Percentiles rank a stretch among this genome's conserved stretches.
These are phyloP conservation scores for Batillaria attramentaria DNA, from an alignment of 1,140 invertebrate genomes.

Conservation along the genomic window DNA sequence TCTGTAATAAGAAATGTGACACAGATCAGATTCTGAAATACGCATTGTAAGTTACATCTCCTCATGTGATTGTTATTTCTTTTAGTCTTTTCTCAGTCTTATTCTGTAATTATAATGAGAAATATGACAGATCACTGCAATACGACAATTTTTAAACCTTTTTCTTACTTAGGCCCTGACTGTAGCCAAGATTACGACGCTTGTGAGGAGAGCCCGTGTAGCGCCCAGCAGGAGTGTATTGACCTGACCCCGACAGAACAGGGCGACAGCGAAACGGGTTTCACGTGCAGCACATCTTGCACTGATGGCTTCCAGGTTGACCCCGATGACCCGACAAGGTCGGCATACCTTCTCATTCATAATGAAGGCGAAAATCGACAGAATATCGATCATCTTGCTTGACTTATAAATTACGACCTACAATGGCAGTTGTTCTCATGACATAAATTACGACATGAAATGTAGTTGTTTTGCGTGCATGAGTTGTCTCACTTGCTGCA, in stretches of 20 bases:
- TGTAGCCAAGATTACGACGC: not conserved
- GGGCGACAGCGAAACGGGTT: not conserved
- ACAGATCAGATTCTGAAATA: too few species aligned
- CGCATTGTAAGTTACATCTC: too few species aligned
- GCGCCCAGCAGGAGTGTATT: not conserved
- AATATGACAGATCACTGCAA: not conserved
- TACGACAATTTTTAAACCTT: not conserved
- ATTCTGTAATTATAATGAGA: too few species aligned
- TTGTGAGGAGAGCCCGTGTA: slow-evolving; percentile 4
- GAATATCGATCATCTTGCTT: too few species aligned
- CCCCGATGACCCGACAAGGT: not conserved
- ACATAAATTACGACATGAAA: not conserved
- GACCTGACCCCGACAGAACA: not conserved
- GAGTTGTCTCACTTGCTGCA: not conserved
- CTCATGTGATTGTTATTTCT: too few species aligned
- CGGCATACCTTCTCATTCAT: not conserved
- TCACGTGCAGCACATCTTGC: not conserved
- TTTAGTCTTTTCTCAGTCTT: too few species aligned
- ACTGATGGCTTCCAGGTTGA: not conserved
- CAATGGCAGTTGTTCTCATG: not conserved
- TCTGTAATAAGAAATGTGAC: too few species aligned
- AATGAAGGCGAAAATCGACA: not conserved
- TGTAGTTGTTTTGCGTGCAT: not conserved
- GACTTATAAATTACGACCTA: not conserved
- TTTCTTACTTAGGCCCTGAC: not conserved